These are phyloP conservation scores for Orussus abietinus DNA, from an alignment of 1,140 invertebrate species.

Conservation along the genomic window DNA sequence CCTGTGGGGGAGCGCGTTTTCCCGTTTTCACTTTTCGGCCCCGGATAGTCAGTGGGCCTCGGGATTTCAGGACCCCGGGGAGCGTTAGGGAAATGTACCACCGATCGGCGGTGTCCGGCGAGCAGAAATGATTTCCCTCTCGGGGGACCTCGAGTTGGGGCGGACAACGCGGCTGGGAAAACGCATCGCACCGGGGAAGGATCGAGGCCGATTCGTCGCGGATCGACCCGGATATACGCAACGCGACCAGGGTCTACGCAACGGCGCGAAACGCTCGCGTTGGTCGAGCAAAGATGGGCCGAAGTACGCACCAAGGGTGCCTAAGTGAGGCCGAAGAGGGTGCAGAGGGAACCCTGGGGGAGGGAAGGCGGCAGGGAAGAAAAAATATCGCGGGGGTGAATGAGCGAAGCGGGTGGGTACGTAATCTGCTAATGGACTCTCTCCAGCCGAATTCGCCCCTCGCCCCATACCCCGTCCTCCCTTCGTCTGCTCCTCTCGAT, in stretches of 20 bases:
- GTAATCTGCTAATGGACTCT: constrained; percentile 52
- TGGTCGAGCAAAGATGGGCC: too few species aligned
- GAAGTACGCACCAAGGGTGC: too few species aligned
- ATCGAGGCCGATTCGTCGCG: constrained; percentile 20
- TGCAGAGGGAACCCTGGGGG: constrained; percentile 4
- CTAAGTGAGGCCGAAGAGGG: constrained; percentile 1
- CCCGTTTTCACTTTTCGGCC: too few species aligned
- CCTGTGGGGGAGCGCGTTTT: constrained; percentile 22
- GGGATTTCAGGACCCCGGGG: too few species aligned
- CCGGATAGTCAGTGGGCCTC: too few species aligned
- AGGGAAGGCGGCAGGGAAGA: constrained; percentile 14
- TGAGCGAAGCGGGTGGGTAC: constrained; percentile 39
- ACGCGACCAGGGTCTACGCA: too few species aligned
- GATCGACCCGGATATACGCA: constrained; percentile 25
- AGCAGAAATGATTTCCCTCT: too few species aligned
- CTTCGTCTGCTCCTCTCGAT: constrained; percentile 21
- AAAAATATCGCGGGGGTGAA: constrained; percentile 37
- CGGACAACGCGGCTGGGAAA: neutral
- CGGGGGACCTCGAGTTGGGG: neutral
- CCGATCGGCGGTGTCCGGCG: too few species aligned
- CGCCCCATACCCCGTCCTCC: constrained; percentile 13
- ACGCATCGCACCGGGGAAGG: constrained; percentile 1
- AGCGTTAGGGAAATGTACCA: too few species aligned
- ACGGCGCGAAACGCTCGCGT: too few species aligned
- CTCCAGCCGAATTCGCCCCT: constrained; percentile 27